Conservation (phyloP, 2,113 vertebrate genomes). For the Cephalopterus ornatus region DNA sequence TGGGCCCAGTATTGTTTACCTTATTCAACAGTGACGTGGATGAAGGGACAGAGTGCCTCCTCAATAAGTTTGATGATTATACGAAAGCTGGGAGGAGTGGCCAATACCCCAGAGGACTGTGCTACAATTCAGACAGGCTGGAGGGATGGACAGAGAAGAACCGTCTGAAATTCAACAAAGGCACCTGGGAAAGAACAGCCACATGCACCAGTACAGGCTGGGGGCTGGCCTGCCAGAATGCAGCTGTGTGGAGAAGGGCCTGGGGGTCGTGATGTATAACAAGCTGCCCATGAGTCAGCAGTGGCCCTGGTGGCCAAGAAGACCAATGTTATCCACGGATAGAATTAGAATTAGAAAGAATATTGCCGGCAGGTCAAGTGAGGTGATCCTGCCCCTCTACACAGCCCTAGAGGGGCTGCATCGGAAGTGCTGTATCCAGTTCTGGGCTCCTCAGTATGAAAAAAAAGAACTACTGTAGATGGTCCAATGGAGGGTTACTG, state of each 20-base stretch:
- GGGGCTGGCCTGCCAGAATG: not conserved
- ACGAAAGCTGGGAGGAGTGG: not conserved
- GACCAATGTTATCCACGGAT: not conserved
- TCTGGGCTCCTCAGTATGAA: not conserved
- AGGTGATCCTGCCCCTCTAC: not conserved
- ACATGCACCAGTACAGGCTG: not conserved
- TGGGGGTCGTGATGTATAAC: not conserved
- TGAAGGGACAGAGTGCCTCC: not conserved
- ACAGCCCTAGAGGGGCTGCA: not conserved
- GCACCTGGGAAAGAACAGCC: not conserved
- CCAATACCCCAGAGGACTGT: accelerated
- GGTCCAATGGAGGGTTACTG: not conserved
- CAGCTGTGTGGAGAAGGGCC: not conserved
- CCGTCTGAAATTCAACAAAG: not conserved
- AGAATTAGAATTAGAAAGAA: not conserved
- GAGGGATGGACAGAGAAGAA: not conserved
- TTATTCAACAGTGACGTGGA: not conserved
- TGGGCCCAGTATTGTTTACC: not conserved
- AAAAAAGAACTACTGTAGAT: not conserved
- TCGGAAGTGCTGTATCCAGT: not conserved
- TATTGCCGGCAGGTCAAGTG: not conserved
- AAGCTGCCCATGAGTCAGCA: not conserved
- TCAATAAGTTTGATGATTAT: not conserved
- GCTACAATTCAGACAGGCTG: not conserved
- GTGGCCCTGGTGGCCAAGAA: not conserved